Base-by-base conservation (phyloP, 30 jellyfish, hydroid and myxozoan genomes). In the Hydractinia echinata region DNA sequence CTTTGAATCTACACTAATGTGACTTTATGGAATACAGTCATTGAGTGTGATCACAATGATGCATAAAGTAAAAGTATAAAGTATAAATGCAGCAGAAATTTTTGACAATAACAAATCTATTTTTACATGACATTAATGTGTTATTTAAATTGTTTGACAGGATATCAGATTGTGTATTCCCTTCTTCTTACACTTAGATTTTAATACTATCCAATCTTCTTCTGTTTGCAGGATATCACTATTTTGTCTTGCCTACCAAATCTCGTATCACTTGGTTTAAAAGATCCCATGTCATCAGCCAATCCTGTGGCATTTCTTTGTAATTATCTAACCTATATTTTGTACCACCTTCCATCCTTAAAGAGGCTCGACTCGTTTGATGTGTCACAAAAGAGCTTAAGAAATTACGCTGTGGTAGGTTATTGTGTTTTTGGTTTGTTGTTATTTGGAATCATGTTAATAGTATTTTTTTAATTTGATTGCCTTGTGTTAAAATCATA, bases 201-300 rank as follows among this genome's bases (percentile, higher is more conserved):
- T 30, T 3, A 13, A 11, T 49, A 1, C 15, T 68, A 68, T 10
- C 54, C n/a, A 11, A 11, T 66, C 62, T 50, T 55, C 0, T 6
- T 77, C 4, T 44, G 53, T 7, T 53, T 83, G 5, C 84, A 91
- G 97, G 97, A 91, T 67, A 53, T 83, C 14, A 81, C 97, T 49
- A 86, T 72, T 30, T 82, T 92, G 54, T 10, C 92, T 69, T 19
- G 77, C 54, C 73, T 92, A 7, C 92, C 95, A 4, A 68, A 69
- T 14, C 90, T 92, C 50, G 60, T 81, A 61, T 79, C 92, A 11
- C 73, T 92, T 56, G 79, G 94, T 62, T 82, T 92, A 49, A 87
- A 87, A 56, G 98, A 92, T 54, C 98, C 98, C 6, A 56, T 92
- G 55, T 92, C 89, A 64, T 78, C 76, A 11, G 84, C 98, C 30